phyloP scores from a whole-genome alignment of 1,140 invertebrate genomes.

The Theocolax elegans region DNA sequence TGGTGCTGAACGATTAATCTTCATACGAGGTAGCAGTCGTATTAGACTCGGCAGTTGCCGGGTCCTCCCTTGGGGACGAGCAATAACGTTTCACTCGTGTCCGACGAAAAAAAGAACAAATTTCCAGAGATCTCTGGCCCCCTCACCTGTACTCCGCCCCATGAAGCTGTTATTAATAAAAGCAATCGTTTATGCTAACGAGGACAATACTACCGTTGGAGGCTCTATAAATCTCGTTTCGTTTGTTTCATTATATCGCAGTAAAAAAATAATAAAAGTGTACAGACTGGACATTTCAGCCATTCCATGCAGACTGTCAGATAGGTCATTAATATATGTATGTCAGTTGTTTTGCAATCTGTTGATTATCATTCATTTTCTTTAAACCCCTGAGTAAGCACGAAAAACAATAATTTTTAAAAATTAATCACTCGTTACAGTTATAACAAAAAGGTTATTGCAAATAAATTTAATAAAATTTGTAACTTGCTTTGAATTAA shows the following conservation, averaged over 20 bases:
- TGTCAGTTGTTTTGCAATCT: no score
- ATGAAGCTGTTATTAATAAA: constrained; percentile 30
- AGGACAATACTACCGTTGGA: background rate
- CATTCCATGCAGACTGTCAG: no score
- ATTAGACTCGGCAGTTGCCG: constrained; percentile 56
- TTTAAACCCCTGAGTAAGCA: no score
- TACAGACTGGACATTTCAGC: no score
- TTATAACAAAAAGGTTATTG: no score
- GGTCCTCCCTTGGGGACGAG: constrained; percentile 54
- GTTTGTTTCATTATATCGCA: background rate
- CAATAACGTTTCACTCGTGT: constrained; percentile 59
- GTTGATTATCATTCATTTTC: no score
- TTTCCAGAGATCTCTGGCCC: background rate
- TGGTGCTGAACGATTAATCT: constrained; percentile 62
- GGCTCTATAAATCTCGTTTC: background rate
- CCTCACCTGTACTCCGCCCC: constrained; percentile 11
- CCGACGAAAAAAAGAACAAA: constrained; percentile 44
- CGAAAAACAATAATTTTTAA: no score
- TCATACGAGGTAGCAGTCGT: constrained; percentile 55
- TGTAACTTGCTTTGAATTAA: no score
- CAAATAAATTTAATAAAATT: no score
- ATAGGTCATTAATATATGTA: no score
- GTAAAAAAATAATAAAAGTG: no score
- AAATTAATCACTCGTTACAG: no score
- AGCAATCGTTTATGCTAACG: constrained; percentile 36